A percentile compares a stretch with the other conserved stretches of the same genome.
Conservation (phyloP, 2,797 vertebrate genomes). For the Aldrovandia affinis region DNA sequence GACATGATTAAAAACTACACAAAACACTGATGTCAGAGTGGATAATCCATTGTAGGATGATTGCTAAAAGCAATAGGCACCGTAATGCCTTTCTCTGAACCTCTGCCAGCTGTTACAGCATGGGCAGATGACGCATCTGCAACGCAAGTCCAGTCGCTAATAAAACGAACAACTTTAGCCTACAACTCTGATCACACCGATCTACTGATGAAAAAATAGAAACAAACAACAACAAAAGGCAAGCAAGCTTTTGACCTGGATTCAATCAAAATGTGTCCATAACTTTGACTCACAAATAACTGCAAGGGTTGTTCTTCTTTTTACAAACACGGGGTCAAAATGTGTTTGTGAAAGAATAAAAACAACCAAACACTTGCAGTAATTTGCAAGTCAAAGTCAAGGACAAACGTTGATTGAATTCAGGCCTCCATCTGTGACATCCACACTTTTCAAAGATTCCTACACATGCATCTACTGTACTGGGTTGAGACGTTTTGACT, state of each 20-base stretch:
- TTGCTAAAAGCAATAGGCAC: constrained; percentile 50
- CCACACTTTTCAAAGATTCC: not conserved
- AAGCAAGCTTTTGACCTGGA: constrained; percentile 10
- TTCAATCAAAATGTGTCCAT: not conserved
- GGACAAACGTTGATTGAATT: not conserved
- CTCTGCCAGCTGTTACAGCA: constrained; percentile 35
- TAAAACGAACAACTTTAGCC: not conserved
- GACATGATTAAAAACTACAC: constrained; percentile 42
- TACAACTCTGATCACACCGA: not conserved
- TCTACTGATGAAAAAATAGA: not conserved
- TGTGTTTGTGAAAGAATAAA: not conserved
- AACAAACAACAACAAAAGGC: not conserved
- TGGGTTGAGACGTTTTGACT: not conserved
- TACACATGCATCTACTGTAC: not conserved
- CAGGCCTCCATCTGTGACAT: not conserved
- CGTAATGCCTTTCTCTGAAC: constrained; percentile 41
- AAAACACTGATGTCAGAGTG: constrained; percentile 40
- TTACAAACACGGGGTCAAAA: not conserved
- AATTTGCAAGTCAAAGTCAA: not conserved
- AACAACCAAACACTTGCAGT: not conserved
- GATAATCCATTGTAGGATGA: constrained; percentile 61
- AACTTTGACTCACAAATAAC: not conserved
- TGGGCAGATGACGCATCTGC: not conserved
- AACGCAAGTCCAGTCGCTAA: not conserved
- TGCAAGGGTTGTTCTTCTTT: not conserved